Base-by-base conservation (phyloP, 2,888 invertebrate species). In the Machimus atricapillus region DNA sequence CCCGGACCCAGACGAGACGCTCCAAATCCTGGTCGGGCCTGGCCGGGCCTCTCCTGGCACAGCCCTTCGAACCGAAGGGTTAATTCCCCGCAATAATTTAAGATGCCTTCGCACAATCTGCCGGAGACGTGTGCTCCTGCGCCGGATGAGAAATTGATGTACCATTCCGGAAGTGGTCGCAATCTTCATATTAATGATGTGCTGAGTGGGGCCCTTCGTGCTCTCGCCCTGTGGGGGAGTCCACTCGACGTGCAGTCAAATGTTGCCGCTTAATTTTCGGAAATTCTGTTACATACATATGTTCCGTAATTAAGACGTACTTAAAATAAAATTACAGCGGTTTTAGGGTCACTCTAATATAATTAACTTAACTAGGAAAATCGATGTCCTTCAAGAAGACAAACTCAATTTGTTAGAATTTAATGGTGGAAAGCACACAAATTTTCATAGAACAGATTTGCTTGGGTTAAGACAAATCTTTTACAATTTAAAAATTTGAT, bases 121-220 rank as follows among this genome's bases (percentile, higher is more conserved):
- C 27, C 66, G 66, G 66, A 66, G 66, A 66, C 66, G 66, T 19
- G 40, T 40, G 66, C 58, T 66, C 66, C 37, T 66, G 66, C 27
- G 66, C 82, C 19, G 34, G 23, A 27, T 83, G 40, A 83, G 58
- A 40, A 83, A 34, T 66, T 83, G 37, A 83, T 83, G 66, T 66
- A 83, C 46, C 37, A 83, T 58, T 66, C 82, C 82, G 82, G 82
- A 83, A 83, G 82, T 83, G 58, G 66, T n/a, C 66, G 58, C 66
- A 40, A 19, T 27, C 31, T 40, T 83, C 27, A 79, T 79, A 79
- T 79, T 79, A 52, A 79, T 79, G 79, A 52, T 27, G 37, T 76
- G 76, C 66, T 66, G 66, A 66, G 66, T 66, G 66, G 66, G 9
- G 23, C 66, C 66, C 27, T 16, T 52, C 1, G n/a, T 66, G 66